Conservation (phyloP, 2,797 vertebrate species). For the Mycteria americana region DNA sequence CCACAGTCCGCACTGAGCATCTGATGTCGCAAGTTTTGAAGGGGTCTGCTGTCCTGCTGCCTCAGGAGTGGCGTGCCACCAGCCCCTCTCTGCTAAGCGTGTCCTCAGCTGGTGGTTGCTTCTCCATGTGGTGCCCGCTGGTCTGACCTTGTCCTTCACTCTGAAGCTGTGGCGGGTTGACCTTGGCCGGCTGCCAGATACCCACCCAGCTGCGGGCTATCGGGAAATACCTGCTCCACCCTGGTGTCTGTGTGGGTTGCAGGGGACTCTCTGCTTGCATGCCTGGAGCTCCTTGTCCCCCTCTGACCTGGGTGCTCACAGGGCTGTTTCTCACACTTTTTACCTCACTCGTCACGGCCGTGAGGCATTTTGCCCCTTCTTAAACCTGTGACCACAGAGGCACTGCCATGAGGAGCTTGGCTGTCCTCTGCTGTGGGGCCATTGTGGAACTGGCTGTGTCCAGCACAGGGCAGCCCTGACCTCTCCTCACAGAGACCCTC, state of each 20-base stretch:
- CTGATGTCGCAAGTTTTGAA: neutral
- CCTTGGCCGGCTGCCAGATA: neutral
- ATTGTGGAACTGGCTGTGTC: neutral
- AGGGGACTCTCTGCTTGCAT: neutral
- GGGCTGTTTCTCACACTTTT: neutral
- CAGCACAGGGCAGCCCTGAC: neutral
- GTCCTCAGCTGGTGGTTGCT: neutral
- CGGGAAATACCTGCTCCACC: neutral
- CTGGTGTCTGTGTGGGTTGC: fast-evolving
- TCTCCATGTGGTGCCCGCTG: neutral
- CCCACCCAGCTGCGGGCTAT: neutral
- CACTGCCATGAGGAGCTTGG: neutral
- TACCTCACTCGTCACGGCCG: neutral
- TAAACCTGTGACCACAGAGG: neutral
- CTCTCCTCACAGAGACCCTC: neutral
- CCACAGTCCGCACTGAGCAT: fast-evolving
- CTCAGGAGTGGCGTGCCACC: neutral
- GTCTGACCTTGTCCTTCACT: neutral
- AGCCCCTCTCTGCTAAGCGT: neutral
- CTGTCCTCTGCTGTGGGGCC: neutral
- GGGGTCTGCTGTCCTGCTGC: neutral
- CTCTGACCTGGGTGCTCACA: neutral
- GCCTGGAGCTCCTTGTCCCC: neutral
- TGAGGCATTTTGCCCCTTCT: neutral
- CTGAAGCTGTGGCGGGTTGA: neutral